These are phyloP conservation scores for Tokudaia muenninki DNA, from an alignment of 2,797 vertebrate species.

Conservation along the genomic window DNA sequence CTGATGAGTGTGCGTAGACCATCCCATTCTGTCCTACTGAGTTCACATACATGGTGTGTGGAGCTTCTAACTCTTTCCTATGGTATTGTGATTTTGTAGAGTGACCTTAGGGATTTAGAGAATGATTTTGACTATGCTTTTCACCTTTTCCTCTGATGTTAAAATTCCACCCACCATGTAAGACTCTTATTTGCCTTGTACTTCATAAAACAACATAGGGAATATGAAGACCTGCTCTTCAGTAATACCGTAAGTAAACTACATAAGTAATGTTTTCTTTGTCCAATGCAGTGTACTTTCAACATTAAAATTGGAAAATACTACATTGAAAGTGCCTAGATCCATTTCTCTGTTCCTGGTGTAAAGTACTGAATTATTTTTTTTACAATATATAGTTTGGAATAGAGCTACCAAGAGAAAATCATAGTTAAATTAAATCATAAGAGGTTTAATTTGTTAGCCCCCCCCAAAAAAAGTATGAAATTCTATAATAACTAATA, in stretches of 20 bases:
- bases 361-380: not conserved
- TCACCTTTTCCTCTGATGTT: not conserved
- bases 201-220: constrained; percentile 44
- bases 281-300: constrained; percentile 12
- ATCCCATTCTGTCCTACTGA: not conserved
- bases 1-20: not conserved
- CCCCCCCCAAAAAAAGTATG: not conserved
- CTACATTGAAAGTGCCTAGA: not conserved
- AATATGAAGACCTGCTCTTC: constrained; percentile 33
- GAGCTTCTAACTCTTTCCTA: not conserved
- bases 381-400: not conserved
- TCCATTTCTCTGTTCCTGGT: constrained; percentile 38
- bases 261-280: constrained; percentile 41
- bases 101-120: not conserved
- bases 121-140: constrained; percentile 8
- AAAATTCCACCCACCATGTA: not conserved
- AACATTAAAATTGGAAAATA: constrained; percentile 54
- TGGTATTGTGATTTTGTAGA: not conserved
- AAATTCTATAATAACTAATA: not conserved
- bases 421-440: constrained; percentile 53
- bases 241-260: not conserved
- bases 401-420: constrained; percentile 49
- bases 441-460: constrained; percentile 33
- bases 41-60: not conserved
- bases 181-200: not conserved